Evolutionary conservation across 2,113 vertebrate genomes (phyloP).

Genomic region (Scomber colias): DNA sequence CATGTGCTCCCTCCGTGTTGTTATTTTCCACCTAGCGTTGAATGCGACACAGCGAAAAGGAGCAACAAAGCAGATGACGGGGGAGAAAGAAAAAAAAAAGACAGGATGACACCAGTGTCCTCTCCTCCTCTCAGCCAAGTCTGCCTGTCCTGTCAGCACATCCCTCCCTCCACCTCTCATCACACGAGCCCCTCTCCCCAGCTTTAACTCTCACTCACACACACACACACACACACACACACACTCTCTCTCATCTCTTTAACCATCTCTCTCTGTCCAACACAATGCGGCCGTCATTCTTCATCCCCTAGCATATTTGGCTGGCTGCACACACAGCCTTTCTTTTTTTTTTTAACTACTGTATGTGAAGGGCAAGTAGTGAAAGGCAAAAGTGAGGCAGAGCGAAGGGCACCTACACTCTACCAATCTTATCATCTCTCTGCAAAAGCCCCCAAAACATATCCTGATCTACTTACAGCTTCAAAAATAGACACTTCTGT

Average conservation of each 20-base stretch:
- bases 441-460: not conserved
- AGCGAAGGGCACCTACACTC: constrained; percentile 49
- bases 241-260: constrained; percentile 9
- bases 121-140: constrained; percentile 52
- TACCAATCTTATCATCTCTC: constrained; percentile 7
- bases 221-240: too few species aligned
- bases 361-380: constrained; percentile 49
- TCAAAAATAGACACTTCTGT: constrained; percentile 29
- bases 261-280: not conserved
- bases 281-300: constrained; percentile 43
- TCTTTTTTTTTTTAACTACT: constrained; percentile 15
- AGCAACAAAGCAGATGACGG: constrained; percentile 29
- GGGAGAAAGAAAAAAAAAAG: constrained; percentile 9
- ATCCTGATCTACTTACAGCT: not conserved
- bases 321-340: constrained; percentile 16
- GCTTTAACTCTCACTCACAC: not conserved
- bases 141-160: constrained; percentile 70
- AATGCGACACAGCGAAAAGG: constrained; percentile 26
- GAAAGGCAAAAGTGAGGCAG: constrained; percentile 5
- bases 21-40: not conserved
- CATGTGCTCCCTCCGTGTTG: not conserved
- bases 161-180: constrained; percentile 42
- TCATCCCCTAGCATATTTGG: constrained; percentile 32
- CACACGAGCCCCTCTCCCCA: constrained; percentile 16
- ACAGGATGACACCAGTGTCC: constrained; percentile 71